A percentile compares a stretch with the other conserved stretches of the same genome.
These are phyloP conservation scores for Drosophila subsilvestris DNA, from an alignment of 2,888 invertebrate species.

Conservation along the genomic window DNA sequence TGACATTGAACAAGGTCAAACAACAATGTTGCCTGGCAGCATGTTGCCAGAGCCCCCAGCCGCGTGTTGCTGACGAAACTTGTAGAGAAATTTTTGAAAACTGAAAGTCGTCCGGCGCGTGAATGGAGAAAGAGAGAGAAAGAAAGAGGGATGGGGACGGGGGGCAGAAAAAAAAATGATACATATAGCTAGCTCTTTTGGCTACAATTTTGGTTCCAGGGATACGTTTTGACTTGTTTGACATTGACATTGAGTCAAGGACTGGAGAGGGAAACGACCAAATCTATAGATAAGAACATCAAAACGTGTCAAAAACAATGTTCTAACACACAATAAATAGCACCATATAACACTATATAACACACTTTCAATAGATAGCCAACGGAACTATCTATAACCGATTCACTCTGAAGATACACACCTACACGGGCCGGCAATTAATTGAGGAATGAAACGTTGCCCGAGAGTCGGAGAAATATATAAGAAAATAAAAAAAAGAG, in stretches of 20 bases:
- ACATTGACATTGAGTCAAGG: slow-evolving; percentile 65
- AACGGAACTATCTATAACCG: slow-evolving; percentile 14
- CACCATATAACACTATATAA: slow-evolving; percentile 7
- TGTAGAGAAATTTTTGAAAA: slow-evolving; percentile 36
- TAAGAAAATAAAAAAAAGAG: slow-evolving; percentile 21
- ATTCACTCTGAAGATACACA: slow-evolving; percentile 50
- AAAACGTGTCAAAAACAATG: slow-evolving; percentile 17
- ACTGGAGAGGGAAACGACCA: slow-evolving; percentile 26
- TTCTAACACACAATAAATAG: background rate
- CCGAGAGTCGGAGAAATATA: slow-evolving; percentile 48
- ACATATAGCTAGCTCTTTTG: slow-evolving; percentile 46
- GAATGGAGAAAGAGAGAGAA: slow-evolving; percentile 18
- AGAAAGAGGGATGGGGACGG: slow-evolving; percentile 1
- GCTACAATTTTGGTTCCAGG: slow-evolving; percentile 34
- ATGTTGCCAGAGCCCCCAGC: slow-evolving; percentile 56
- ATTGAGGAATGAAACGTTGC: slow-evolving; percentile 61
- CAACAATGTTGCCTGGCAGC: slow-evolving; percentile 44
- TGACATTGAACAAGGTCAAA: slow-evolving; percentile 78
- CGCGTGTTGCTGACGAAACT: slow-evolving; percentile 64
- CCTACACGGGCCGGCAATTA: slow-evolving; percentile 69
- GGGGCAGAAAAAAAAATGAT: slow-evolving; percentile 25
- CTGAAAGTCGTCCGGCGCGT: slow-evolving; percentile 34
- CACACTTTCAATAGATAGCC: slow-evolving; percentile 1
- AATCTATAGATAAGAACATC: slow-evolving; percentile 27
- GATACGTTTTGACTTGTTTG: slow-evolving; percentile 66